phyloP scores from a whole-genome alignment of 2,888 invertebrate species.

The Caenorhabditis sp. region DNA sequence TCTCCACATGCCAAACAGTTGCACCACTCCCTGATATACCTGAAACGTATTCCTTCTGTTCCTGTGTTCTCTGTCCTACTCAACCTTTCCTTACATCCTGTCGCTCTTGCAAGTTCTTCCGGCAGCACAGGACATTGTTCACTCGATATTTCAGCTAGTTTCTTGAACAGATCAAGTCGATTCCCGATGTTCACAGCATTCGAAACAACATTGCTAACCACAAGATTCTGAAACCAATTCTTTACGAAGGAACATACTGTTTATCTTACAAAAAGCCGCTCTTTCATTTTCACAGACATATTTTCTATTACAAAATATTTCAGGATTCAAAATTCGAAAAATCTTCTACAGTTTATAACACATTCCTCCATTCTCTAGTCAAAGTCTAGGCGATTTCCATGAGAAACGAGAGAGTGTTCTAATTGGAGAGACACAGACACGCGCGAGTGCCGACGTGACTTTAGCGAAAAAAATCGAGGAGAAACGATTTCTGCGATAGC shows the following conservation, averaged over 20 bases:
- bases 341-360: too few species aligned
- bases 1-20: constrained; percentile 67
- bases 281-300: constrained; percentile 22
- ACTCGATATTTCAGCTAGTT: constrained; percentile 45
- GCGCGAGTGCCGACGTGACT: constrained; percentile 18
- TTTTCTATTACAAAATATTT: too few species aligned
- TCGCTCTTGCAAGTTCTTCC: constrained; percentile 68
- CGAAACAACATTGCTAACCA: constrained; percentile 29
- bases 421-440: neutral
- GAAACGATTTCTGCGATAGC: neutral
- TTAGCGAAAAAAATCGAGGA: constrained; percentile 10
- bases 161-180: constrained; percentile 58
- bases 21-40: constrained; percentile 73
- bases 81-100: constrained; percentile 69
- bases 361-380: neutral
- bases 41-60: constrained; percentile 24
- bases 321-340: too few species aligned
- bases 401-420: neutral
- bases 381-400: neutral
- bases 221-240: neutral
- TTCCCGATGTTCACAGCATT: constrained; percentile 54
- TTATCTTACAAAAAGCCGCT: constrained; percentile 33
- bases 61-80: neutral
- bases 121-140: constrained; percentile 57
- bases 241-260: neutral